Percentiles rank a stretch among this genome's conserved stretches.
Conservation (phyloP, 2,888 invertebrate species). For the Corbicula japonica region DNA sequence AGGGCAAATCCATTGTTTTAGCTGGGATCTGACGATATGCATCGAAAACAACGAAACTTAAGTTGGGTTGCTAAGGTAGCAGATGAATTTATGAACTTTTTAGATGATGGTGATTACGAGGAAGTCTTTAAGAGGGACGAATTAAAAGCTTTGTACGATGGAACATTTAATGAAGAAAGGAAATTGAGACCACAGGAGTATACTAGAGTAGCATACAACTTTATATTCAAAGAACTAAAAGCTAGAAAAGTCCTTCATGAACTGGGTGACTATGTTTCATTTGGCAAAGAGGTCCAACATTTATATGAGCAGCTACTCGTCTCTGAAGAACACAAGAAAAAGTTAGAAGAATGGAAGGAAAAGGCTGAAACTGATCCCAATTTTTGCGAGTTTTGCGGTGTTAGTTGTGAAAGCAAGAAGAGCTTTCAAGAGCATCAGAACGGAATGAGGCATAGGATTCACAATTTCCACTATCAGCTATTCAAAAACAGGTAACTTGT, state of each 20-base stretch:
- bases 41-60: too few relatives aligned
- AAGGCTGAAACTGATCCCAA: not conserved
- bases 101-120: conserved; percentile 9
- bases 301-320: not conserved
- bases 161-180: not conserved
- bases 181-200: not conserved
- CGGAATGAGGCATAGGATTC: conserved; percentile 12
- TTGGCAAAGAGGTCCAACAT: conserved; percentile 17
- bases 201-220: not conserved
- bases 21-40: too few relatives aligned
- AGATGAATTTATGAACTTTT: not conserved
- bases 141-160: not conserved
- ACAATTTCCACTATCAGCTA: conserved; percentile 15
- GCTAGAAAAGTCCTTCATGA: not conserved
- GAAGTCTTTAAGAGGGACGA: conserved; percentile 4
- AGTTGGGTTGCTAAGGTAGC: not conserved
- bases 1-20: too few relatives aligned
- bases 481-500: conserved; percentile 13
- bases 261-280: not conserved
- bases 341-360: conserved; percentile 20
- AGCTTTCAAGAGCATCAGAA: not conserved
- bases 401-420: not conserved
- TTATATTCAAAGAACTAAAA: not conserved
- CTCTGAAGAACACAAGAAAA: not conserved
- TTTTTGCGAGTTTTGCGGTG: conserved; percentile 16